Base-by-base conservation (phyloP, 2,888 invertebrate species). In the Athalia rosae region DNA sequence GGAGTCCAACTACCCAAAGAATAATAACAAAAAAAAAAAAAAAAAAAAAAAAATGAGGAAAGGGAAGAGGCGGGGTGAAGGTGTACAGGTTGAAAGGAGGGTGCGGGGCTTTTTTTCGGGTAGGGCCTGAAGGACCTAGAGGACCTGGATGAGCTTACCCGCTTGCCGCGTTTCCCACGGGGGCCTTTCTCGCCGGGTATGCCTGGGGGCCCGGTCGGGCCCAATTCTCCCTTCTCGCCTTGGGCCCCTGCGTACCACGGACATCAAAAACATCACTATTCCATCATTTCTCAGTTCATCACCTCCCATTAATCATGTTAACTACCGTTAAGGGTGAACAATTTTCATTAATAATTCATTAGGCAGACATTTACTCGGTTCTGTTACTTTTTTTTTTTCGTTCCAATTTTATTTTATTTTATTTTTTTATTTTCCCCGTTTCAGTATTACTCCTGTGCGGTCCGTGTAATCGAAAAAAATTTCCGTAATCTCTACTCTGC, bases 91-190 rank as follows among this genome's bases (percentile, higher is more conserved):
- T n/a, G 66, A 47, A n/a, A 4, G 45, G 15, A 71, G 47, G 71
- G 71, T 53, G 8, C 67, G 53, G 71, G 61, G 28, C 59, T 28
- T 59, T 45, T 78, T 71, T n/a, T n/a, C 45, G 58, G 62, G 28
- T 28, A 69, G 71, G 59, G 47, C 58, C 56, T 77, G 63, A 58
- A 77, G 77, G 77, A 77, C 61, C 63, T 78, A 87, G 88, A 88
- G 88, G 88, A 88, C 88, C 88, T 88, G 84, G 87, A 87, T 88
- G 87, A 91, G 92, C 93, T 95, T 95, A 97, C 97, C 96, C 96
- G 93, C 92, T 97, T 97, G 93, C 97, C 97, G 91, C 96, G 94
- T 90, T 96, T 96, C 90, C 98, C 98, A 89, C 97, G 93, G 84
- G 95, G 93, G 89, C 98, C 98, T 91, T 95, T 96, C 90, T 97